These are phyloP conservation scores for Trichoplusia ni DNA, from an alignment of 1,140 invertebrate genomes.

Conservation along the genomic window DNA sequence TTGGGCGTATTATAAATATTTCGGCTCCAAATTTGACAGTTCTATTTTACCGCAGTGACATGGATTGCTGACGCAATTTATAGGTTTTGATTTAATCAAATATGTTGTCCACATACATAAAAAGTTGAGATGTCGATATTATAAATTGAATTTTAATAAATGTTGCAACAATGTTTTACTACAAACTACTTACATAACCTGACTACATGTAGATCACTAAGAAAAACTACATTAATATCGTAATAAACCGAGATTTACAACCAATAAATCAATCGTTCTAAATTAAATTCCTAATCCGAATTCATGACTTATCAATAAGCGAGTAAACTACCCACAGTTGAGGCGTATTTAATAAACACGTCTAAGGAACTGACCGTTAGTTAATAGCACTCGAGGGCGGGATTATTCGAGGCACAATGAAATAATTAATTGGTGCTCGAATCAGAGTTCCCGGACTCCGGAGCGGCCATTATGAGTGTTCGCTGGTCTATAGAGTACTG, in stretches of 20 bases:
- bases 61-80: conserved; percentile 12
- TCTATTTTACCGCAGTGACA: conserved; percentile 15
- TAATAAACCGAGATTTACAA: conserved; percentile 7
- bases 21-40: conserved; percentile 27
- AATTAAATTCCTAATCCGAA: conserved; percentile 31
- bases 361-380: conserved; percentile 74
- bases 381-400: conserved; percentile 71
- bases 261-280: conserved; percentile 18
- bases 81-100: conserved; percentile 25
- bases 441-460: conserved; percentile 65
- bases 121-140: conserved; percentile 1
- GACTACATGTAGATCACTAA: conserved; percentile 14
- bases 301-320: conserved; percentile 13
- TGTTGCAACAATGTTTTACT: background rate
- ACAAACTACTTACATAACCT: background rate
- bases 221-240: background rate
- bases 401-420: conserved; percentile 70
- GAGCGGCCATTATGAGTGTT: conserved; percentile 56
- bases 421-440: conserved; percentile 79
- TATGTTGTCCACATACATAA: background rate
- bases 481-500: conserved; percentile 48
- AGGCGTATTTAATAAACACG: conserved; percentile 76
- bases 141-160: background rate
- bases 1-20: conserved; percentile 41
- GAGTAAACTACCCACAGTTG: conserved; percentile 55